Base-by-base conservation (phyloP, 2,888 invertebrate genomes). In the Cremastinae sp. region DNA sequence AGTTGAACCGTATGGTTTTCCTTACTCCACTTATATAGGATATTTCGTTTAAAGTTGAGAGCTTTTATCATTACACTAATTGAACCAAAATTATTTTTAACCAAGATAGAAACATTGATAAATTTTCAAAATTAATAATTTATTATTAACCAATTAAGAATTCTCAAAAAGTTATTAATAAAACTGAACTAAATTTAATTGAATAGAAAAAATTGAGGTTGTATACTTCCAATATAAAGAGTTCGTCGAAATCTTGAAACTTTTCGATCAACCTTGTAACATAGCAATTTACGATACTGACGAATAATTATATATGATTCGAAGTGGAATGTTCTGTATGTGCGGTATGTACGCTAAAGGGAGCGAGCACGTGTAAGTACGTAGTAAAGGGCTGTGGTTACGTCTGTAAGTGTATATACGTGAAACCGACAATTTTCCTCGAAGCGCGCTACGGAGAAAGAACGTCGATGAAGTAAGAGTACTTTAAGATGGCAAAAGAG, bases 391-490 rank as follows among this genome's bases (percentile, higher is more conserved):
- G 39, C 20, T 43, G 12, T 12, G n/a, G 35, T 59, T 61, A 35
- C 22, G 12, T 20, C 18, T 43, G 14, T 56, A 47, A 20, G 39
- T 16, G 14, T 68, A 41, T 68, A 49, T 53, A 45, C 61, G 59
- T 58, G 18, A 49, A 20, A 28, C 14, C n/a, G 28, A 28, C 53
- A 45, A 70, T 62, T 55, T 62, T 62, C 62, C 55, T 37, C 28
- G 45, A 37, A 70, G 53, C 55, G 37, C 20, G 53, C 37, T 9
- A 45, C 14, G 37, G 37, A 51, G 55, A 55, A 22, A 43, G 41
- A 53, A 62, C 45, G 55, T 51, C 62, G 70, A 70, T 70, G 61
- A 62, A 55, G 61, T 53, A 62, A 70, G 55, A 18, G 69, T 64
- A 51, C 64, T 65, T 65, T 74, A 59, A 70, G 56, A 43, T 39